Evolutionary conservation across 2,113 vertebrate species (phyloP).

Genomic region (Columba livia): DNA sequence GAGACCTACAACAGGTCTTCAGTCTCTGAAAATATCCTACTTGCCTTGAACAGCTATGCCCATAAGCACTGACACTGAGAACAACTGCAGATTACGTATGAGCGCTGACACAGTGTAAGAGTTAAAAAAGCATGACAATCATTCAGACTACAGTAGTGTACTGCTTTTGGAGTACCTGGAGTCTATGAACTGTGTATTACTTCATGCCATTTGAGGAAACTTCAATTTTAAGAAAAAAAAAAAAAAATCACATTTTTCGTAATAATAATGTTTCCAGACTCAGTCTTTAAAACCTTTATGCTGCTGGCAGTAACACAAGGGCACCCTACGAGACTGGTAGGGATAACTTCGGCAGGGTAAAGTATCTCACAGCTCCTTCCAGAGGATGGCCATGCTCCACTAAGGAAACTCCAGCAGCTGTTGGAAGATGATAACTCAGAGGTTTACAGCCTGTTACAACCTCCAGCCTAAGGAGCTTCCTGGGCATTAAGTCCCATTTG

Average conservation of each 20-base stretch:
- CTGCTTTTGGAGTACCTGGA: not conserved
- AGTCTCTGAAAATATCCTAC: rapidly evolving
- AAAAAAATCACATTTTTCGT: not conserved
- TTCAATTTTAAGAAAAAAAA: not conserved
- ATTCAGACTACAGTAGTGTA: not conserved
- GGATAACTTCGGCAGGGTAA: not conserved
- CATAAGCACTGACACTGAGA: not conserved
- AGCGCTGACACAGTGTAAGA: not conserved
- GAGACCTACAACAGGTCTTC: not conserved
- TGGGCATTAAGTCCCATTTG: not conserved
- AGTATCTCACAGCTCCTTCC: not conserved
- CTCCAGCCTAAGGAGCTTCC: not conserved
- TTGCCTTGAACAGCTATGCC: not conserved
- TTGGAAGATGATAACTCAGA: not conserved
- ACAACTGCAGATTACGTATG: not conserved
- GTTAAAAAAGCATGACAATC: not conserved
- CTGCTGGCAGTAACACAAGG: not conserved
- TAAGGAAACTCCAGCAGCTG: not conserved
- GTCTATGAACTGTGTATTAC: not conserved
- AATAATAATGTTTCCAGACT: not conserved
- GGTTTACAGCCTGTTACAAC: not conserved
- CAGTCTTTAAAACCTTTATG: not conserved
- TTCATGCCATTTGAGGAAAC: not conserved
- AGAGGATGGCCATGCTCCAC: not conserved
- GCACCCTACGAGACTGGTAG: not conserved